These are phyloP conservation scores for Paramormyrops hopkinsi DNA, from an alignment of 2,797 vertebrate genomes.

Conservation along the genomic window DNA sequence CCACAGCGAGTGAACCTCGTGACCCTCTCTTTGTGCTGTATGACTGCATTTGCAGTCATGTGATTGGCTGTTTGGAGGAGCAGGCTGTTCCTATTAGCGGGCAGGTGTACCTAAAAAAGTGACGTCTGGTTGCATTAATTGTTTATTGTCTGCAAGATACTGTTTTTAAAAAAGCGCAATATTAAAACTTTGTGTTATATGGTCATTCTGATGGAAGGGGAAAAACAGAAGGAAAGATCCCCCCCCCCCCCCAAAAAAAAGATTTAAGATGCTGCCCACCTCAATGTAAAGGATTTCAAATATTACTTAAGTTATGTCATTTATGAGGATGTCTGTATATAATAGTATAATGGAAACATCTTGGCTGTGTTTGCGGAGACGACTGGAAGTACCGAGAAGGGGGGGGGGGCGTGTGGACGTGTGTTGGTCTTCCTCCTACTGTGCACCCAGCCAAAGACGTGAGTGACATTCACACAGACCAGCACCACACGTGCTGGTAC, in stretches of 20 bases:
- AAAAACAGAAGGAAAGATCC: not conserved
- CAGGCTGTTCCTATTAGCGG: not conserved
- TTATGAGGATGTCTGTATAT: not conserved
- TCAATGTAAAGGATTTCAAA: not conserved
- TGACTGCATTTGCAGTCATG: not conserved
- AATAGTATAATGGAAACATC: not conserved
- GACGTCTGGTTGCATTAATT: not conserved
- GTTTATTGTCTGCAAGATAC: not conserved
- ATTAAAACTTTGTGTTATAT: not conserved
- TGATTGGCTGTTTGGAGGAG: not conserved
- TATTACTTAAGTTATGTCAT: not conserved
- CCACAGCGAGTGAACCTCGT: not conserved
- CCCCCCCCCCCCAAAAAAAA: not conserved
- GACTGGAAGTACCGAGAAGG: not conserved
- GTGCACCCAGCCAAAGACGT: conserved; percentile 36
- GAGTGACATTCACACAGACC: conserved; percentile 14
- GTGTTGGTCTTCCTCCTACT: conserved; percentile 15
- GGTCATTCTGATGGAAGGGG: not conserved
- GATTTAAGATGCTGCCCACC: not conserved
- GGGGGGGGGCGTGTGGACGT: not conserved
- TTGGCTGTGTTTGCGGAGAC: not conserved
- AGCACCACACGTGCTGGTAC: not conserved
- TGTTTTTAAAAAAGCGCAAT: not conserved
- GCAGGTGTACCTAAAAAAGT: not conserved
- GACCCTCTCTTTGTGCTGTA: not conserved